phyloP scores from a whole-genome alignment of 2,113 vertebrate genomes.

The Xenus cinereus region DNA sequence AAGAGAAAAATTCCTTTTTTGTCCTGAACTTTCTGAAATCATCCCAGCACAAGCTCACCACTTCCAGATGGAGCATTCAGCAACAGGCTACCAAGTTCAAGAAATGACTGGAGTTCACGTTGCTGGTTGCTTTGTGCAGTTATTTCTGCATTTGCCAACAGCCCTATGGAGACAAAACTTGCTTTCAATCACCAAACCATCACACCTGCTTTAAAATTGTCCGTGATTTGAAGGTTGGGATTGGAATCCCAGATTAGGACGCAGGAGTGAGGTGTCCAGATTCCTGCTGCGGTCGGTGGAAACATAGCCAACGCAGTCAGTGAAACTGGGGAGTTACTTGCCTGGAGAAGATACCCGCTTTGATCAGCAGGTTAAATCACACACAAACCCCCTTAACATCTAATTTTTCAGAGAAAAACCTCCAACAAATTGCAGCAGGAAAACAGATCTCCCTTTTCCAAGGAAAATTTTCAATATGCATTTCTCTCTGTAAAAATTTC shows the following conservation, averaged over 20 bases:
- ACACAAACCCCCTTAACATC: background rate
- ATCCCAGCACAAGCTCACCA: background rate
- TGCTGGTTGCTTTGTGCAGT: background rate
- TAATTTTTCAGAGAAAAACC: background rate
- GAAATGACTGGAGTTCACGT: background rate
- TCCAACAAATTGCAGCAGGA: background rate
- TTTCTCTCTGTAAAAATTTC: background rate
- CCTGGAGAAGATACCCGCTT: background rate
- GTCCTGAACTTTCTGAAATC: background rate
- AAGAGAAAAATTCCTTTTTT: background rate
- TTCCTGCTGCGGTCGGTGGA: background rate
- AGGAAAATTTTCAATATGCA: background rate
- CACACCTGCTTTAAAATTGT: background rate
- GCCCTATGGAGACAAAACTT: background rate
- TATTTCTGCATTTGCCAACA: background rate
- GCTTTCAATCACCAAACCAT: background rate
- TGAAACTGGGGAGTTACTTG: background rate
- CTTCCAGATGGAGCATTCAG: background rate
- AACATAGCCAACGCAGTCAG: rapidly evolving
- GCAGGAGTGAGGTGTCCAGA: background rate
- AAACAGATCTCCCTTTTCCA: background rate
- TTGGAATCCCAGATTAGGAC: background rate
- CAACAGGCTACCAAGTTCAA: background rate
- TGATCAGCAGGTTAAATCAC: background rate
- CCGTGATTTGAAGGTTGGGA: background rate